Evolutionary conservation across 2,113 vertebrate genomes (phyloP).

Genomic region (Lepus americanus): DNA sequence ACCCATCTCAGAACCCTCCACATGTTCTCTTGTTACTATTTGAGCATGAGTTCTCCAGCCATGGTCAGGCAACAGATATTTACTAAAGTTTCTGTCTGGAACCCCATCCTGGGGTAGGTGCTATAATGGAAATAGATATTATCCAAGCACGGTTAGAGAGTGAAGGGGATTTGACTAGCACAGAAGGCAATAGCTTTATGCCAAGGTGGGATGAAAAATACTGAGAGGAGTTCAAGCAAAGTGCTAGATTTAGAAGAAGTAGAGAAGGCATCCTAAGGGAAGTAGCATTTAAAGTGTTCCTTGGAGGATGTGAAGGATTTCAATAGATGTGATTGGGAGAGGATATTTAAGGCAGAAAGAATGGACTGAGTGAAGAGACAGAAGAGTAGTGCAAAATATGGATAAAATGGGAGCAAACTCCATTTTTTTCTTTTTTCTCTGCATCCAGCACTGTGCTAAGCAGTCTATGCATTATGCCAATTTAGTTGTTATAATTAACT

Average conservation of each 20-base stretch:
- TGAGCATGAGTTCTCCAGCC: background rate
- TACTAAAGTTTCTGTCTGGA: background rate
- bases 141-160: background rate
- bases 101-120: background rate
- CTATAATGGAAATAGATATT: background rate
- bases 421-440: background rate
- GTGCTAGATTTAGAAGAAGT: background rate
- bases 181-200: background rate
- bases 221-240: background rate
- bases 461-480: background rate
- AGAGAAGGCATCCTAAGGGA: background rate
- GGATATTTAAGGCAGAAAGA: constrained; percentile 11
- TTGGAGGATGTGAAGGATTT: constrained; percentile 1
- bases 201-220: constrained; percentile 5
- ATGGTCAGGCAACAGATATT: background rate
- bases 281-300: background rate
- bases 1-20: background rate
- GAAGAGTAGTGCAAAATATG: background rate
- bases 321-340: background rate
- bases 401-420: background rate
- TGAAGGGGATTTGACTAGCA: background rate
- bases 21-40: background rate
- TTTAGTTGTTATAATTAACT: background rate
- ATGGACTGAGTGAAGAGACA: background rate
- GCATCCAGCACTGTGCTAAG: background rate